Conservation (phyloP, 1,140 invertebrate species). For the Anastrepha obliqua region DNA sequence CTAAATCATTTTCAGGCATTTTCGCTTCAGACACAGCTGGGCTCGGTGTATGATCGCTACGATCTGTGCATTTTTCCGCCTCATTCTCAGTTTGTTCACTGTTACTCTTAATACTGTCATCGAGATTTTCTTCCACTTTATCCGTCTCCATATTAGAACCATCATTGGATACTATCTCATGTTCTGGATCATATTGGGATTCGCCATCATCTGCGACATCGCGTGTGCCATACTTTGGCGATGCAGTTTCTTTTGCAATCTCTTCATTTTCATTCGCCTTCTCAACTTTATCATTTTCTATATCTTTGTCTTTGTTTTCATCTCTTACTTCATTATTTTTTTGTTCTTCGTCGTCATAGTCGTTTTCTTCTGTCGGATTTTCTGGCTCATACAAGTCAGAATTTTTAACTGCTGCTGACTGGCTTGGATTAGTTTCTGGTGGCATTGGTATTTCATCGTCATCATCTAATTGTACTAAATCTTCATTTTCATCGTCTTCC, state of each 20-base stretch:
- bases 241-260: slow-evolving; percentile 12
- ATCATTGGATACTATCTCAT: slow-evolving; percentile 51
- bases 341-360: slow-evolving; percentile 59
- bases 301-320: neutral
- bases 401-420: slow-evolving; percentile 21
- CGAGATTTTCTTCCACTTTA: slow-evolving; percentile 37
- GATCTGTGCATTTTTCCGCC: slow-evolving; percentile 15
- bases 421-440: slow-evolving; percentile 59
- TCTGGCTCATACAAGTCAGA: slow-evolving; percentile 71
- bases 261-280: neutral
- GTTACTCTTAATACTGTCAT: slow-evolving; percentile 43
- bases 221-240: neutral
- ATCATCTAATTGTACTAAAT: slow-evolving; percentile 74
- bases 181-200: slow-evolving; percentile 55
- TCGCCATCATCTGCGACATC: slow-evolving; percentile 9
- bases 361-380: slow-evolving; percentile 67
- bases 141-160: slow-evolving; percentile 6
- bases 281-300: neutral
- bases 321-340: slow-evolving; percentile 25
- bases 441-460: slow-evolving; percentile 72
- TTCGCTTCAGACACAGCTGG: slow-evolving; percentile 59
- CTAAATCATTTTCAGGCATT: slow-evolving; percentile 58
- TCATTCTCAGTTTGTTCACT: slow-evolving; percentile 24
- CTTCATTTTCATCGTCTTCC: slow-evolving; percentile 73
- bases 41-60: slow-evolving; percentile 59